Evolutionary conservation across 2,113 vertebrate genomes (phyloP).

Genomic region (Smithornis capensis): DNA sequence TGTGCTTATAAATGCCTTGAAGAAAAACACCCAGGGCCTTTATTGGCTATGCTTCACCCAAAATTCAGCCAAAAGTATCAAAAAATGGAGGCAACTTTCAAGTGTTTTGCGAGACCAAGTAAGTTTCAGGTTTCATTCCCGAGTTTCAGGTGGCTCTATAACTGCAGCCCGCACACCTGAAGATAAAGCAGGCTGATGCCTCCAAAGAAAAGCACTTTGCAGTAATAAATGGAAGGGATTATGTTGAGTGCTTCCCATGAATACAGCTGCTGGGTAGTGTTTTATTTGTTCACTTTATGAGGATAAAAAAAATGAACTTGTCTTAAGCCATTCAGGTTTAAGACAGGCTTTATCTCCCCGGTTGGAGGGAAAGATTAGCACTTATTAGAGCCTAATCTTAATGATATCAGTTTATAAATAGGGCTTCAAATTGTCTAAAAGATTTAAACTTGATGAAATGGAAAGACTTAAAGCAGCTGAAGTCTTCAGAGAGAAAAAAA

Average conservation of each 20-base stretch:
- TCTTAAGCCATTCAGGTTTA: slow-evolving; percentile 21
- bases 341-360: slow-evolving; percentile 3
- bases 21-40: not conserved
- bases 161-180: not conserved
- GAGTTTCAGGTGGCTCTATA: not conserved
- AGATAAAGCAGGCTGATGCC: not conserved
- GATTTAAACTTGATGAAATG: slow-evolving; percentile 24
- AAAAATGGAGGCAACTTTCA: not conserved
- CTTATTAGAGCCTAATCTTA: slow-evolving; percentile 50
- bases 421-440: slow-evolving; percentile 17
- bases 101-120: not conserved
- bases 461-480: slow-evolving; percentile 10
- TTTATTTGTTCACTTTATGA: slow-evolving; percentile 40
- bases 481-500: not conserved
- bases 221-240: slow-evolving; percentile 26
- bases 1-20: not conserved
- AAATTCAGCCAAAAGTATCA: not conserved
- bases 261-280: slow-evolving; percentile 7
- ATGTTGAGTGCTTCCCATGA: slow-evolving; percentile 4
- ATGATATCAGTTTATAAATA: slow-evolving; percentile 58
- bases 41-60: not conserved
- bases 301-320: slow-evolving; percentile 5
- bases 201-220: not conserved
- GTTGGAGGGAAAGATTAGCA: slow-evolving; percentile 38
- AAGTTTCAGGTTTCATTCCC: not conserved